Base-by-base conservation (phyloP, 35 echinoderm and acorn worm genomes). In the Amphiura filiformis region DNA sequence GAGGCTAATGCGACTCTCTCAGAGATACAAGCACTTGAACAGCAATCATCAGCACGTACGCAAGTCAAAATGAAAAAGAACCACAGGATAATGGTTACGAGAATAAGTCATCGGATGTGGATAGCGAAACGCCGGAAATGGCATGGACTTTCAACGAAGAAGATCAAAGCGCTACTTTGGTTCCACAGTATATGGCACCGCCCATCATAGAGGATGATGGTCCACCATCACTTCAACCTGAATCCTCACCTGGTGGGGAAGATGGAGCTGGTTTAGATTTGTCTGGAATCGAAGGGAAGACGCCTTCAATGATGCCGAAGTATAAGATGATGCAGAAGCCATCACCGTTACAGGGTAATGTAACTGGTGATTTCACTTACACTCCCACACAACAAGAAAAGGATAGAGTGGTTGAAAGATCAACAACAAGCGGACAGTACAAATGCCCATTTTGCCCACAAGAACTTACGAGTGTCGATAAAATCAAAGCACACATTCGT, bases 71-170 rank as follows among this genome's bases (percentile, higher is more conserved):
- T 70, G 7, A 70, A 70, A n/a, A 70, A 30, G 61, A 70, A 70
- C 61, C 61, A 70, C 7, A 26, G 4, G 61, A 70, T 70, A 70
- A 70, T 30, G 61, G 15, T 2, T 70, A 70, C 26, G 61, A 70
- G 26, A 70, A 70, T 18, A 70, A 70, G 26, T 30, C 61, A 70
- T 11, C 61, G 2, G 61, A 70, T 18, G 26, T 18, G 15, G 61
- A 11, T n/a, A 30, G 28, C 26, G 61, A 18, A 26, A 18, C 61
- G 2, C 61, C 61, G 2, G 61, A 70, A n/a, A 70, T 70, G 61
- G 61, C 61, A 70, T 70, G 61, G 61, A 70, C 61, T 70, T 70
- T 70, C 61, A 70, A 70, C 26, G 61, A 70, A 70, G 61, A 70
- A 70, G 61, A 70, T 30, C 61, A 70, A 30, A 70, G 61, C 26